Conservation (phyloP, 2,888 invertebrate species). For the Xestia sexstrigata region DNA sequence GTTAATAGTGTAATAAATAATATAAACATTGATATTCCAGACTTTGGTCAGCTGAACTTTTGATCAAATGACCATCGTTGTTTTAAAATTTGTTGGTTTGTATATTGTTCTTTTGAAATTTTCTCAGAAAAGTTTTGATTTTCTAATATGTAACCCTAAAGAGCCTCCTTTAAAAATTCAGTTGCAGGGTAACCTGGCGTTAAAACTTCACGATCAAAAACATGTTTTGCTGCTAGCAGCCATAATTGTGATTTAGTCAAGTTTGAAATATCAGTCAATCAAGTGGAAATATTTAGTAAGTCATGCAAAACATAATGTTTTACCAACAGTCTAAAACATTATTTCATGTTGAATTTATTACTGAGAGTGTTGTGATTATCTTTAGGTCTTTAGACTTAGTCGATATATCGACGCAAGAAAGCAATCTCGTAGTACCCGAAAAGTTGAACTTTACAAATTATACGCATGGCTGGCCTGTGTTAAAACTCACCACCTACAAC, state of each 20-base stretch:
- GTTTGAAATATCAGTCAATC: background rate
- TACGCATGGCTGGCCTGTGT: too few relatives aligned
- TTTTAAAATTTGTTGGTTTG: too few relatives aligned
- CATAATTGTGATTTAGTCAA: background rate
- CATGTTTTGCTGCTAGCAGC: background rate
- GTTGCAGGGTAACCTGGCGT: background rate
- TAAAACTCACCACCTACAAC: too few relatives aligned
- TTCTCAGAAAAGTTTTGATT: too few relatives aligned
- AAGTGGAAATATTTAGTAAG: background rate
- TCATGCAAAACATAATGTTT: background rate
- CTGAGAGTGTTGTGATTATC: background rate
- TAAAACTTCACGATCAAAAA: background rate
- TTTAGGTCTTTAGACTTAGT: background rate
- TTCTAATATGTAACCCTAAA: too few relatives aligned
- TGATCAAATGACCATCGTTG: too few relatives aligned
- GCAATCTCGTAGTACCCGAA: too few relatives aligned
- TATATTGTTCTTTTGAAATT: too few relatives aligned
- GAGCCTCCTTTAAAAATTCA: background rate
- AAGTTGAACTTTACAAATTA: too few relatives aligned
- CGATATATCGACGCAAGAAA: fast-evolving
- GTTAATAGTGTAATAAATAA: too few relatives aligned
- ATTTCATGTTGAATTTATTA: background rate
- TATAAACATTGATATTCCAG: too few relatives aligned
- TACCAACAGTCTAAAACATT: background rate
- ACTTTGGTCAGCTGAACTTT: too few relatives aligned